These are phyloP conservation scores for Ecliptopera silaceata DNA, from an alignment of 2,888 invertebrate genomes.

Conservation along the genomic window DNA sequence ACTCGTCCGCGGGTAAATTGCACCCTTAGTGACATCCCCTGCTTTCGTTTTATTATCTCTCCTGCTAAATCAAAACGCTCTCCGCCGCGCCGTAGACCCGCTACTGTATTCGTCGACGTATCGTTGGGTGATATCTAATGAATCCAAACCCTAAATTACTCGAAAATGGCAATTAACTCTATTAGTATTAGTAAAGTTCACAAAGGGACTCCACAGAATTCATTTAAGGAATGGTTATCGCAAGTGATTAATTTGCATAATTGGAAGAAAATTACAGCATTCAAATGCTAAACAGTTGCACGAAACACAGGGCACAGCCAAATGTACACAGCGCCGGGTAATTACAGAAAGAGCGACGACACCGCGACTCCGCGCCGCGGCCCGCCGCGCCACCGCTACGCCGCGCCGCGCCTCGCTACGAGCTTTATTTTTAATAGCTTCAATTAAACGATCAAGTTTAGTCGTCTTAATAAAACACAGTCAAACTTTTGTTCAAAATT, in stretches of 20 bases:
- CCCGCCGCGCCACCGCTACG: not conserved
- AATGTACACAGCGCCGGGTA: conserved; percentile 55
- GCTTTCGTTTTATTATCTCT: not conserved
- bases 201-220: conserved; percentile 39
- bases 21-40: conserved; percentile 11
- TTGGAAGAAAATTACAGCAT: conserved; percentile 55
- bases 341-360: too few relatives aligned
- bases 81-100: not conserved
- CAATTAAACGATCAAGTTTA: too few relatives aligned
- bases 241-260: conserved; percentile 66
- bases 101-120: not conserved
- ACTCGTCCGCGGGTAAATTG: conserved; percentile 10
- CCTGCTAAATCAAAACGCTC: not conserved
- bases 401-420: not conserved
- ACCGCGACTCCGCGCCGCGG: not conserved
- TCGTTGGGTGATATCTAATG: not conserved
- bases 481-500: too few relatives aligned
- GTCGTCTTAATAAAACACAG: too few relatives aligned
- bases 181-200: conserved; percentile 14
- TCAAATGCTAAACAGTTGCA: conserved; percentile 57
- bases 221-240: conserved; percentile 55
- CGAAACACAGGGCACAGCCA: conserved; percentile 46
- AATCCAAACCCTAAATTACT: not conserved
- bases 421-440: too few relatives aligned
- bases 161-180: not conserved